Conservation (phyloP, 2,113 vertebrate species). For the Ardeotis arabs region DNA sequence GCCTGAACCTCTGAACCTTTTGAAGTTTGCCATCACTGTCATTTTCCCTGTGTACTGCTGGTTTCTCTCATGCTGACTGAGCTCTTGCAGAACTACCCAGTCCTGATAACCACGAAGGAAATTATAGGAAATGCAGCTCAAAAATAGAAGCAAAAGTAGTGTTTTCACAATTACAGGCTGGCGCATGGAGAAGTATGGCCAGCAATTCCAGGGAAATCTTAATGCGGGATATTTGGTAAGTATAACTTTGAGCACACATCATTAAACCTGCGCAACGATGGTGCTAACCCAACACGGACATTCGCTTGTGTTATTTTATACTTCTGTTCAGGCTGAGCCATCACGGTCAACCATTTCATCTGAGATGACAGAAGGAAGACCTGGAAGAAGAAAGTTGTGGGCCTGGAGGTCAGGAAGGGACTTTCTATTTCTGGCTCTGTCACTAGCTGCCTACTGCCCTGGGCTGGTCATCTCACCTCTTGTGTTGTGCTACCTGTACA, state of each 20-base stretch:
- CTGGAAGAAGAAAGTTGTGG: background rate
- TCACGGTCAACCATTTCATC: fast-evolving
- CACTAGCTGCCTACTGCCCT: background rate
- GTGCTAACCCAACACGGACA: background rate
- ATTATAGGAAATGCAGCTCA: background rate
- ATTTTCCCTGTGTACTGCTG: background rate
- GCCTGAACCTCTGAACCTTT: constrained; percentile 23
- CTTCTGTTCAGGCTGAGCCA: fast-evolving
- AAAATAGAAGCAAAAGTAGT: constrained; percentile 41
- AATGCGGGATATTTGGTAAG: background rate
- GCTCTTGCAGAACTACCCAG: background rate
- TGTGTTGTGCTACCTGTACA: background rate
- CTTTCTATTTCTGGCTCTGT: background rate
- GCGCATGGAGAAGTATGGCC: background rate
- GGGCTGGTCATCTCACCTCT: background rate
- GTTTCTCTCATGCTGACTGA: background rate
- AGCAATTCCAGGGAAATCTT: background rate
- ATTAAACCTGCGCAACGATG: background rate
- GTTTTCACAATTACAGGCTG: constrained; percentile 49
- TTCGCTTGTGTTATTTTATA: background rate
- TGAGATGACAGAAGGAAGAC: background rate
- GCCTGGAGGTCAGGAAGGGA: background rate
- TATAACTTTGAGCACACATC: background rate
- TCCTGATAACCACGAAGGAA: constrained; percentile 19
- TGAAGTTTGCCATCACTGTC: constrained; percentile 17